phyloP scores from a whole-genome alignment of 1,140 invertebrate species.

The Venturia canescens region DNA sequence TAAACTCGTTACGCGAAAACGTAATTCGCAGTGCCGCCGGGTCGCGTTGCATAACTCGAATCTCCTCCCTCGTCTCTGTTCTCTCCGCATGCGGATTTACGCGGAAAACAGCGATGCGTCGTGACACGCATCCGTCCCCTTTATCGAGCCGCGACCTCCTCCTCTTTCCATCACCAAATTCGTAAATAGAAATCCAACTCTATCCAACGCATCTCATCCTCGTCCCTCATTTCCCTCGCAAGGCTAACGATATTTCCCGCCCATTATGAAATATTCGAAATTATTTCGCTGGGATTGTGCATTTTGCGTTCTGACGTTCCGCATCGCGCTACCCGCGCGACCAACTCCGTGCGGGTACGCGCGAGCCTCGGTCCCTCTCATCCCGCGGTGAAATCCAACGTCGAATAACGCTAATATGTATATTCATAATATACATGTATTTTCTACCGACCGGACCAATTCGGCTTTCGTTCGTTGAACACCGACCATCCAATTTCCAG shows the following conservation, averaged over 20 bases:
- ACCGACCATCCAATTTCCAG: constrained; percentile 58
- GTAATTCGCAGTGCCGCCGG: constrained; percentile 69
- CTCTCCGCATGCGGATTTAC: neutral
- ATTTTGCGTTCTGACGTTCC: constrained; percentile 72
- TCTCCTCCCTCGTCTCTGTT: constrained; percentile 44
- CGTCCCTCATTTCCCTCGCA: neutral
- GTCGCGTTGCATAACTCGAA: constrained; percentile 39
- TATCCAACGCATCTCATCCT: constrained; percentile 9
- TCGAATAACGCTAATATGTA: constrained; percentile 25
- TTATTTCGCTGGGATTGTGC: constrained; percentile 72
- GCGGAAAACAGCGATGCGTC: constrained; percentile 50
- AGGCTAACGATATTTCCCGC: constrained; percentile 73
- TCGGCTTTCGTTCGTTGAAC: constrained; percentile 43
- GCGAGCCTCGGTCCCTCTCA: neutral
- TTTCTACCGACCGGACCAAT: constrained; percentile 18
- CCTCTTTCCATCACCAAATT: constrained; percentile 31
- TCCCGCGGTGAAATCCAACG: neutral
- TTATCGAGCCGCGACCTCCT: neutral
- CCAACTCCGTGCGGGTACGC: constrained; percentile 9
- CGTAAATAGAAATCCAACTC: constrained; percentile 22
- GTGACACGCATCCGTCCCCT: constrained; percentile 52
- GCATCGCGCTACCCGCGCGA: constrained; percentile 44
- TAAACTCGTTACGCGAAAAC: constrained; percentile 74
- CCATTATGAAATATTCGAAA: constrained; percentile 76
- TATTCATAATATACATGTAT: constrained; percentile 22